Evolutionary conservation across 2,888 invertebrate genomes (phyloP).

Genomic region (Xestia rhomboidea): DNA sequence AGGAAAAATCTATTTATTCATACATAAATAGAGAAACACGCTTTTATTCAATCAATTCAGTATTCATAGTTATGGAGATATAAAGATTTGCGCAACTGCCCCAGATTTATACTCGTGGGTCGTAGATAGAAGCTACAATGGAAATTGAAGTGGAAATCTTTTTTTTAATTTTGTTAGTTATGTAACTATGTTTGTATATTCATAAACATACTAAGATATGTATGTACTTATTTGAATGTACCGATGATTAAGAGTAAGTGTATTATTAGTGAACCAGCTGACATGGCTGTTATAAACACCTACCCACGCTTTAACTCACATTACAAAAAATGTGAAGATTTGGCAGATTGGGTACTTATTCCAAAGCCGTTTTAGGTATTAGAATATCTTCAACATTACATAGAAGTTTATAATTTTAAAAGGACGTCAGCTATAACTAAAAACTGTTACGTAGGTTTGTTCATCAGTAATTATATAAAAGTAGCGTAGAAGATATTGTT

Average conservation of each 20-base stretch:
- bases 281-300: not conserved
- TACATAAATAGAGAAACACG: not conserved
- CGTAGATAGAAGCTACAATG: not conserved
- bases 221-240: not conserved
- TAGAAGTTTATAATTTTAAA: too few species aligned
- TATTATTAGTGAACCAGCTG: not conserved
- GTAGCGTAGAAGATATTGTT: not conserved
- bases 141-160: not conserved
- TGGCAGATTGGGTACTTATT: not conserved
- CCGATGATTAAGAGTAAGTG: not conserved
- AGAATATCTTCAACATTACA: too few species aligned
- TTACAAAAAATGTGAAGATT: too few species aligned
- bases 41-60: not conserved
- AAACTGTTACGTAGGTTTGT: not conserved
- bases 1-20: not conserved
- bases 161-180: not conserved
- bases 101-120: not conserved
- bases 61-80: not conserved
- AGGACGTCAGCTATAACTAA: too few species aligned
- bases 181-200: not conserved
- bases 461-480: not conserved
- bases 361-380: not conserved
- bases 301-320: too few species aligned
- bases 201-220: not conserved
- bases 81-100: not conserved